These are phyloP conservation scores for Allophyes oxyacanthae DNA, from an alignment of 2,888 invertebrate species.

Conservation along the genomic window DNA sequence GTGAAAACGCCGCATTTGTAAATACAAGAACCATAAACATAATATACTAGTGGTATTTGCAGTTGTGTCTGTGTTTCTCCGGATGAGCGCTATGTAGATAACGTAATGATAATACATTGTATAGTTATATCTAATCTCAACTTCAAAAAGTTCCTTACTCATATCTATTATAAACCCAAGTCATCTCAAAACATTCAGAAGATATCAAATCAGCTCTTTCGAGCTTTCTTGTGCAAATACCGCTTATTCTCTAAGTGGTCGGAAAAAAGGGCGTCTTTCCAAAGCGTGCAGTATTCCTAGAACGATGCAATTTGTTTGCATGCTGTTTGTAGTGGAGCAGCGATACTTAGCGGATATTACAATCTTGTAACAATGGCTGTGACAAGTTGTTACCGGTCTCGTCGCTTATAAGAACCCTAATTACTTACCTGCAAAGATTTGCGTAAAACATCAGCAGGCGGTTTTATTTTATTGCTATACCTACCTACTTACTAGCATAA, in stretches of 20 bases:
- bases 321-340: conserved; percentile 19
- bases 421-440: conserved; percentile 3
- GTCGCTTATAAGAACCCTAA: conserved; percentile 13
- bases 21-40: no score
- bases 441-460: no score
- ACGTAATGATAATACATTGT: no score
- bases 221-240: neutral
- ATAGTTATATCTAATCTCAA: no score
- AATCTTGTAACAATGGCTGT: conserved; percentile 24
- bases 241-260: neutral
- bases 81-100: no score
- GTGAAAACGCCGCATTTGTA: no score
- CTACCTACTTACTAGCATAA: no score
- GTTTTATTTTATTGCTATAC: conserved; percentile 5
- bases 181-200: no score
- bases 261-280: neutral
- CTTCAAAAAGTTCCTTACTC: no score
- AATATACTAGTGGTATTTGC: no score
- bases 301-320: conserved; percentile 6
- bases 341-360: conserved; percentile 23
- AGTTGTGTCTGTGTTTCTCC: no score
- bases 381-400: conserved; percentile 23
- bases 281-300: conserved; percentile 7
- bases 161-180: no score
- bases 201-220: neutral